Conservation (phyloP, 2,113 vertebrate species). For the Vimba vimba region DNA sequence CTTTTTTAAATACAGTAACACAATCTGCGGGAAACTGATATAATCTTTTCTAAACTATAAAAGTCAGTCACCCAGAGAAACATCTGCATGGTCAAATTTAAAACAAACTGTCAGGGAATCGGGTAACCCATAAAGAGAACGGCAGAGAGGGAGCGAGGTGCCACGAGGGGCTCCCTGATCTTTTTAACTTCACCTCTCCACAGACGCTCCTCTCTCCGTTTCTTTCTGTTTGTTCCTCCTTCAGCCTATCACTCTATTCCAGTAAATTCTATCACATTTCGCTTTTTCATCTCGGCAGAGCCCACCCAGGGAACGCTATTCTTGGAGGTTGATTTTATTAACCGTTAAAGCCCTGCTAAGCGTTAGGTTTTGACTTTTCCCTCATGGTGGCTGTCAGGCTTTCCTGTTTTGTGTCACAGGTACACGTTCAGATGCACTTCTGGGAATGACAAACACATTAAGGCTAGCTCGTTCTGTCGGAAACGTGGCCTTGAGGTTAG, state of each 20-base stretch:
- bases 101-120: constrained; percentile 85
- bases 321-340: constrained; percentile 66
- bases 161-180: constrained; percentile 53
- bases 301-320: constrained; percentile 66
- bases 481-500: background rate
- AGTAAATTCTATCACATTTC: constrained; percentile 71
- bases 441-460: background rate
- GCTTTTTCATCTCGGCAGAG: constrained; percentile 66
- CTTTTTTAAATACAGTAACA: constrained; percentile 83
- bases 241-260: constrained; percentile 53
- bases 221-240: constrained; percentile 48
- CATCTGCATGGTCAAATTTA: constrained; percentile 86
- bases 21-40: constrained; percentile 83
- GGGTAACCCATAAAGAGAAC: constrained; percentile 78
- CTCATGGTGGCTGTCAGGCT: background rate
- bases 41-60: constrained; percentile 87
- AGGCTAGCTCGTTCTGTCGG: background rate
- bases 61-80: constrained; percentile 85
- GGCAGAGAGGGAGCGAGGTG: constrained; percentile 49
- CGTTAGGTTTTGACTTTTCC: constrained; percentile 38
- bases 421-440: constrained; percentile 8
- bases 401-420: constrained; percentile 26
- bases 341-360: constrained; percentile 57
- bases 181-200: constrained; percentile 55
- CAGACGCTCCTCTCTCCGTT: constrained; percentile 24